Conservation (phyloP, 2,113 vertebrate species). For the Caranx ignobilis region DNA sequence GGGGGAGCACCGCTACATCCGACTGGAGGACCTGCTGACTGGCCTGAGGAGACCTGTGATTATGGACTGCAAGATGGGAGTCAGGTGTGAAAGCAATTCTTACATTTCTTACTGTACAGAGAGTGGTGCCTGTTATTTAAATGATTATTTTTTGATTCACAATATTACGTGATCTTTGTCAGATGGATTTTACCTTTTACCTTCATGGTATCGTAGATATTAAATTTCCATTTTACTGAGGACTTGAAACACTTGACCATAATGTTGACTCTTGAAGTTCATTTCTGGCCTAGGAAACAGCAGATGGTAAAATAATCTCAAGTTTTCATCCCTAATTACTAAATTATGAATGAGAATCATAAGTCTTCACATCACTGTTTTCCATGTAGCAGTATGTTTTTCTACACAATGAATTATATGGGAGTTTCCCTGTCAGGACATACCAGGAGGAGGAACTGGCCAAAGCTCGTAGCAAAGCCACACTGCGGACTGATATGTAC, state of each 20-base stretch:
- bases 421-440: slow-evolving; percentile 74
- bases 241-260: too few species aligned
- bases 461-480: slow-evolving; percentile 71
- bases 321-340: too few species aligned
- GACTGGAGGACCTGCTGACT: slow-evolving; percentile 85
- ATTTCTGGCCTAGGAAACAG: too few species aligned
- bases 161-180: too few species aligned
- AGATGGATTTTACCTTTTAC: too few species aligned
- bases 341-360: background rate
- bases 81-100: slow-evolving; percentile 66
- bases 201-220: too few species aligned
- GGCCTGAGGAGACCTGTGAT: slow-evolving; percentile 84
- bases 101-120: background rate
- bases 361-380: background rate
- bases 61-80: slow-evolving; percentile 87
- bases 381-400: background rate
- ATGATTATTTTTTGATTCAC: too few species aligned
- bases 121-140: too few species aligned
- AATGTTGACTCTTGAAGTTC: too few species aligned
- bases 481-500: slow-evolving; percentile 84
- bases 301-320: too few species aligned
- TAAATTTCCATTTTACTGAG: too few species aligned
- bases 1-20: slow-evolving; percentile 80
- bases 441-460: slow-evolving; percentile 86
- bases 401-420: background rate